Percentiles rank a stretch among this genome's conserved stretches.
phyloP scores from a whole-genome alignment of 2,113 vertebrate genomes.

The Nannospalax galili region DNA sequence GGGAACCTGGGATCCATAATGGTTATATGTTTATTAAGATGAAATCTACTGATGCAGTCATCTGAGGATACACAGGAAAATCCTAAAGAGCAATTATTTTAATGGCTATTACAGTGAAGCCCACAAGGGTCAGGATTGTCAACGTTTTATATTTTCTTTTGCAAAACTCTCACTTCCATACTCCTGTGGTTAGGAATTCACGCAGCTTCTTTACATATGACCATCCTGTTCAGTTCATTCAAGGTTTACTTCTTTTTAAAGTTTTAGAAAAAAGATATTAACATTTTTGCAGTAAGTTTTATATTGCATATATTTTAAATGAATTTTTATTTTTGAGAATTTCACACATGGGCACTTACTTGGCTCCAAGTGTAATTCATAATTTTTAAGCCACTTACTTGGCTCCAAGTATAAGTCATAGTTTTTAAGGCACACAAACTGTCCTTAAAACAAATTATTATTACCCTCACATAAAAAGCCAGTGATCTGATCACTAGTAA shows the following conservation, averaged over 20 bases:
- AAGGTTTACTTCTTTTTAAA: not conserved
- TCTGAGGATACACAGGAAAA: not conserved
- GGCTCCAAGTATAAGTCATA: too few relatives aligned
- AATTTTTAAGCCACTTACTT: too few relatives aligned
- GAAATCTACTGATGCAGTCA: not conserved
- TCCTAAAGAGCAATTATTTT: not conserved
- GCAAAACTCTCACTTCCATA: not conserved
- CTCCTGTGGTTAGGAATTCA: not conserved
- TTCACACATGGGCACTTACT: too few relatives aligned
- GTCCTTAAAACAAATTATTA: too few relatives aligned
- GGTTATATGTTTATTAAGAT: not conserved
- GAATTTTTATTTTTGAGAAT: too few relatives aligned
- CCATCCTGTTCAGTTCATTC: not conserved
- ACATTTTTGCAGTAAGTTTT: not conserved
- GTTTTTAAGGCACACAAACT: too few relatives aligned
- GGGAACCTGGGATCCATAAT: not conserved
- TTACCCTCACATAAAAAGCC: not conserved
- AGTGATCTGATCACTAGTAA: not conserved
- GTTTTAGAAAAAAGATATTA: not conserved
- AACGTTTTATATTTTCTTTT: not conserved
- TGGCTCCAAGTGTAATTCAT: too few relatives aligned
- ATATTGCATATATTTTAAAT: too few relatives aligned
- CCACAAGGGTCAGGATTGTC: rapidly evolving
- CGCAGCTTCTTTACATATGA: not conserved
- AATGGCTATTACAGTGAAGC: not conserved